phyloP scores from a whole-genome alignment of 2,797 vertebrate species.

The Sciaenops ocellatus region DNA sequence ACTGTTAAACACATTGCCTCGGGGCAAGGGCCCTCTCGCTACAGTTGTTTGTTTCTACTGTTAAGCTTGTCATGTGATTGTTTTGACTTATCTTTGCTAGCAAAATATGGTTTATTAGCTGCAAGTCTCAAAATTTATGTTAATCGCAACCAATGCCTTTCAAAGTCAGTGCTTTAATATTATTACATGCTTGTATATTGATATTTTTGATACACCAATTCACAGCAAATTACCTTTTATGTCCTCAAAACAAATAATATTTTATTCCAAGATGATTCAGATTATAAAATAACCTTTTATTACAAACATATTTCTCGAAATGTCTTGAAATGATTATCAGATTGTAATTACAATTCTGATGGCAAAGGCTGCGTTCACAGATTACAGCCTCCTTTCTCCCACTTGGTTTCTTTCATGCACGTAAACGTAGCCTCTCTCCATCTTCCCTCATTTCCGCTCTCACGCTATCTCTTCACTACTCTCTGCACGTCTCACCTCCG shows the following conservation, averaged over 20 bases:
- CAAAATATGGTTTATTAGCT: slow-evolving; percentile 14
- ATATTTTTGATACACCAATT: neutral
- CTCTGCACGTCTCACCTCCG: slow-evolving; percentile 54
- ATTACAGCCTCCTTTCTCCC: slow-evolving; percentile 7
- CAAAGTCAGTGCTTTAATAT: neutral
- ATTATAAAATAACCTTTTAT: neutral
- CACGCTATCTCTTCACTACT: slow-evolving; percentile 54
- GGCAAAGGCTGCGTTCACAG: neutral
- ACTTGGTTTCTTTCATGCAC: slow-evolving; percentile 11
- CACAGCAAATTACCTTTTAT: neutral
- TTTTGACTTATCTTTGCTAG: slow-evolving; percentile 16
- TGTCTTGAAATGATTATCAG: neutral
- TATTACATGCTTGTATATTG: neutral
- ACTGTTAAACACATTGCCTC: slow-evolving; percentile 39
- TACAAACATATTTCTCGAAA: neutral
- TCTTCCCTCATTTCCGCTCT: slow-evolving; percentile 28
- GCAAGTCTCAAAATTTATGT: neutral
- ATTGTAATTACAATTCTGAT: slow-evolving; percentile 7
- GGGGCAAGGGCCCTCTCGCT: slow-evolving; percentile 2
- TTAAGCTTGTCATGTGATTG: slow-evolving; percentile 39
- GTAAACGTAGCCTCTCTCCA: slow-evolving; percentile 15
- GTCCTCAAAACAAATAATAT: neutral
- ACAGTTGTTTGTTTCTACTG: slow-evolving; percentile 12
- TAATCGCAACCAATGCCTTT: slow-evolving; percentile 10
- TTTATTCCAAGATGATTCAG: neutral